Evolutionary conservation across 1,140 invertebrate species (phyloP).

Genomic region (Sycophila sp.): DNA sequence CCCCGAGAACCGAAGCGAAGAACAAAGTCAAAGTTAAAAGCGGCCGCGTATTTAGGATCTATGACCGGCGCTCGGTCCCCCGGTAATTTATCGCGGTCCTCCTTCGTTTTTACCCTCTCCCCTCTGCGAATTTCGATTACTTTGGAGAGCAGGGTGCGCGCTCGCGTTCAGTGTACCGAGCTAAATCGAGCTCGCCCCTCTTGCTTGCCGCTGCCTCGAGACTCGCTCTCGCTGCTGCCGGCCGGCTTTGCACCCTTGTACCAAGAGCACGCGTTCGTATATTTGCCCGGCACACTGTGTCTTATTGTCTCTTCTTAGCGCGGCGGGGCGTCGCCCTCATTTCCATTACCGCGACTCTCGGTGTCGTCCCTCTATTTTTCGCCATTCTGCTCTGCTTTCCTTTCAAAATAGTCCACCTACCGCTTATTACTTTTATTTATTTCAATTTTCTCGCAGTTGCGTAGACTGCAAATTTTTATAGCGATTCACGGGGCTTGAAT

Average conservation of each 20-base stretch:
- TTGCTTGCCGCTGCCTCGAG: not conserved
- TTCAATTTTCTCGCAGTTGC: too few relatives aligned
- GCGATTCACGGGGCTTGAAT: too few relatives aligned
- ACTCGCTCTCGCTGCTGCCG: not conserved
- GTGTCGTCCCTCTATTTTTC: slow-evolving; percentile 27
- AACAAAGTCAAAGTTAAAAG: slow-evolving; percentile 46
- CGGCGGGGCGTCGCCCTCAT: not conserved
- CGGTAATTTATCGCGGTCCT: slow-evolving; percentile 52
- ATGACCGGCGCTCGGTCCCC: slow-evolving; percentile 30
- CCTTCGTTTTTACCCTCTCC: slow-evolving; percentile 11
- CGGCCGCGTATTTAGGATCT: slow-evolving; percentile 49
- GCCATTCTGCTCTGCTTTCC: slow-evolving; percentile 34
- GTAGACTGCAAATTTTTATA: too few relatives aligned
- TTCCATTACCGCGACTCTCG: not conserved
- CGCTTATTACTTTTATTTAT: too few relatives aligned
- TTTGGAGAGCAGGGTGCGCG: slow-evolving; percentile 44
- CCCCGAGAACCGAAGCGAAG: slow-evolving; percentile 14
- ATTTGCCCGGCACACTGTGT: not conserved
- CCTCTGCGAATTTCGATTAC: slow-evolving; percentile 53
- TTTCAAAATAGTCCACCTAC: too few relatives aligned
- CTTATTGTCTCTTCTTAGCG: not conserved
- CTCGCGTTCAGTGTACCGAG: slow-evolving; percentile 40
- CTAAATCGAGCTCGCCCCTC: slow-evolving; percentile 42
- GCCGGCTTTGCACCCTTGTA: not conserved
- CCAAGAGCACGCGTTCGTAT: not conserved